Evolutionary conservation across 2,888 invertebrate species (phyloP).

Genomic region (Chaetoderma sp.): DNA sequence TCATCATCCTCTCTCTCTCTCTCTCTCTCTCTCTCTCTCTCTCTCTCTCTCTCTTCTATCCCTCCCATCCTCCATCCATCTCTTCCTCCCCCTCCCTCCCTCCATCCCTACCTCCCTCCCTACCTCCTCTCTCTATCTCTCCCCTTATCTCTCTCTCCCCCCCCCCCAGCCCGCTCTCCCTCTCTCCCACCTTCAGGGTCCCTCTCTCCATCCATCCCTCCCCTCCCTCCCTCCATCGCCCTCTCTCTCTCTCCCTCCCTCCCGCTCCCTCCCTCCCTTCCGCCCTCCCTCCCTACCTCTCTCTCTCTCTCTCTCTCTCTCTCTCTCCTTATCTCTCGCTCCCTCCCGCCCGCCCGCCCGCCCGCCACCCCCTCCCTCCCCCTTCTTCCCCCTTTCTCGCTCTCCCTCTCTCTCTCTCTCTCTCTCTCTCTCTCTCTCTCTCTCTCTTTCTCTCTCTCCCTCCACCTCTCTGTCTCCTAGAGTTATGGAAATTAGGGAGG

Average conservation of each 20-base stretch:
- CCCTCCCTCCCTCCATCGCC: neutral
- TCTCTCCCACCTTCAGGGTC: neutral
- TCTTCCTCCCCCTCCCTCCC: too few relatives aligned
- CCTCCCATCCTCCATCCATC: neutral
- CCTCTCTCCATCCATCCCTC: too few relatives aligned
- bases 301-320: too few relatives aligned
- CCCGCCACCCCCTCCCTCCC: too few relatives aligned
- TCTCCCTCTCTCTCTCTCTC: neutral
- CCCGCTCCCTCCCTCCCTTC: too few relatives aligned
- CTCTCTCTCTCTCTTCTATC: too few relatives aligned
- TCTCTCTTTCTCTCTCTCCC: neutral
- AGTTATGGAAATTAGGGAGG: too few relatives aligned
- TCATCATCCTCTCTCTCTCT: conserved; percentile 4
- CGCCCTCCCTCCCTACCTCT: too few relatives aligned
- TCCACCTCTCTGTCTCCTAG: neutral
- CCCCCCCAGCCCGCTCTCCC: neutral
- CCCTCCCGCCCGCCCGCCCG: too few relatives aligned
- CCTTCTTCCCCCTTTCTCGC: neutral
- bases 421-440: neutral
- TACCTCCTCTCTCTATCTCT: neutral
- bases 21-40: neutral
- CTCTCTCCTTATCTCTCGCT: too few relatives aligned
- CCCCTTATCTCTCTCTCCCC: neutral
- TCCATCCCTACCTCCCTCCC: neutral
- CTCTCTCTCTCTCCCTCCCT: too few relatives aligned